Percentiles rank a stretch among this genome's conserved stretches.
These are phyloP conservation scores for Seira ritae DNA, from an alignment of 2,888 invertebrate genomes.

Conservation along the genomic window DNA sequence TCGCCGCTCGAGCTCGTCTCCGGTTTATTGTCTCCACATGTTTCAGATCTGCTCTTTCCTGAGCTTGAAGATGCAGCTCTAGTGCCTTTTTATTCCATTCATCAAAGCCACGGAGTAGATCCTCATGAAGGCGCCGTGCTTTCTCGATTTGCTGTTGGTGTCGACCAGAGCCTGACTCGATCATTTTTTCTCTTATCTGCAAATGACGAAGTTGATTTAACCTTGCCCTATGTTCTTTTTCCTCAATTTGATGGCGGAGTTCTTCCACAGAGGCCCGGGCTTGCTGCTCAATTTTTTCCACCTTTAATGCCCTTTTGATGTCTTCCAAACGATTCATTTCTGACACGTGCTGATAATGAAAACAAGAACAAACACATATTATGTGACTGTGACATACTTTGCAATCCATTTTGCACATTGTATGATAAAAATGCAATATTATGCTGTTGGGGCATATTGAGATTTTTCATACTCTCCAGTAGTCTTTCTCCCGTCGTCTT, in stretches of 20 bases:
- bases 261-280: slow-evolving; percentile 68
- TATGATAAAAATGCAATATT: neutral
- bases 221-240: slow-evolving; percentile 70
- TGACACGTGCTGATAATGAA: slow-evolving; percentile 71
- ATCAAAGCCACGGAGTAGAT: slow-evolving; percentile 75
- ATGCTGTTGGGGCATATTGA: neutral
- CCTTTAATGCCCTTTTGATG: slow-evolving; percentile 69
- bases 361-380: neutral
- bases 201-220: slow-evolving; percentile 67
- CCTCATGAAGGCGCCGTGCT: slow-evolving; percentile 75
- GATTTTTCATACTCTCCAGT: slow-evolving; percentile 65
- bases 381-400: neutral
- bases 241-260: slow-evolving; percentile 71
- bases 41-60: slow-evolving; percentile 75
- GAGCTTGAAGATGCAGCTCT: slow-evolving; percentile 75
- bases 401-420: neutral
- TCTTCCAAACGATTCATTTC: slow-evolving; percentile 73
- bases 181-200: slow-evolving; percentile 49
- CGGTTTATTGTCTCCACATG: slow-evolving; percentile 74
- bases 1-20: slow-evolving; percentile 68
- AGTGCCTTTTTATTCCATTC: slow-evolving; percentile 76
- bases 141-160: slow-evolving; percentile 73
- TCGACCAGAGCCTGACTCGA: slow-evolving; percentile 60
- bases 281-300: slow-evolving; percentile 69
- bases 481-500: slow-evolving; percentile 67